Evolutionary conservation across 2,888 invertebrate species (phyloP), one percentile per base, ranked within the genome.

Genomic region (Opisthograptis luteolata): DNA sequence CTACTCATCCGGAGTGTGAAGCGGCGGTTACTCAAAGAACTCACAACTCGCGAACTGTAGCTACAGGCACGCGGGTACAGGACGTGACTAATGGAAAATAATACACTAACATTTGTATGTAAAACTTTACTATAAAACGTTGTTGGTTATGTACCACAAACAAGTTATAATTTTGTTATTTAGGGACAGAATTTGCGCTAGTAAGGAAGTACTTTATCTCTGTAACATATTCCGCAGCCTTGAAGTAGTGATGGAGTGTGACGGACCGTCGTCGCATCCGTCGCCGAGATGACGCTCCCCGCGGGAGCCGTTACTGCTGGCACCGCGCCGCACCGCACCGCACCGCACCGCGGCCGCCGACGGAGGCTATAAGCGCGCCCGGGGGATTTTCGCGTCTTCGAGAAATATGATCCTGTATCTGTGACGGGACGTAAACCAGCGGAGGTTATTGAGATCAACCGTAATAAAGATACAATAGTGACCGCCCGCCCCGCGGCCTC

Each of bases 401-500:
- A 60, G 41, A 58, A 66, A 60, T 68, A 63, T 60, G 62, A 60
- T 58, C 49, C 42, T 58, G 62, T 62, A 69, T 68, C 66, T 57
- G 53, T 44, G 65, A 58, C 43, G 60, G 58, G 53, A 60, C 68
- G 60, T 71, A 67, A 73, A 72, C 58, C 53, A 51, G 46, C 45
- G 66, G 32, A 44, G 39, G 43, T 66, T 70, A 68, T 68, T 63
- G 70, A 48, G 56, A 63, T 51, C 63, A 61, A 61, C 66, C 62
- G 64, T 63, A 57, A 63, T 81, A 79, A 75, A 75, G 78, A 78
- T 73, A 70, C 63, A 60, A n/a, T n/a, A 58, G 47, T 64, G 60
- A 57, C 65, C 61, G 56, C 43, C 46, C 28, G 34, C 43, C 42
- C 15, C 47, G 45, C 55, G 59, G 42, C 49, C 40, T 45, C 48